Evolutionary conservation across 2,113 vertebrate species (phyloP).

Genomic region (Nannospalax galili): DNA sequence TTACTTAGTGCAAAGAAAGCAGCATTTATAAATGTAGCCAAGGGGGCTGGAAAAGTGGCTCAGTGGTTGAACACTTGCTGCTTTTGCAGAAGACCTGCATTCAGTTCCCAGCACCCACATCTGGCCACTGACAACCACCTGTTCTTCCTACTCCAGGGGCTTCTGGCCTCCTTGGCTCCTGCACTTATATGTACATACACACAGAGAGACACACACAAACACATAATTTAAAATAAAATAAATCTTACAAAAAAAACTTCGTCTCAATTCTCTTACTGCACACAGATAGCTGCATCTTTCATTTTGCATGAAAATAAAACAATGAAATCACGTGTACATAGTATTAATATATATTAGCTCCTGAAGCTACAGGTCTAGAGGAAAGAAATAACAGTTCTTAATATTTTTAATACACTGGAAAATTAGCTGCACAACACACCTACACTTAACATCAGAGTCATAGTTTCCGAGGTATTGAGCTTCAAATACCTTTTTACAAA

Average conservation of each 20-base stretch:
- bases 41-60: background rate
- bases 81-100: background rate
- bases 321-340: background rate
- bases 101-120: background rate
- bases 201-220: background rate
- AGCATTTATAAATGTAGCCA: background rate
- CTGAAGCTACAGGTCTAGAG: background rate
- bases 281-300: background rate
- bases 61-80: background rate
- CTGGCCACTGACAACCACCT: background rate
- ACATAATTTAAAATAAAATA: background rate
- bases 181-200: background rate
- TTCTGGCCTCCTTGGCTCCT: background rate
- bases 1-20: background rate
- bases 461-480: background rate
- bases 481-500: background rate
- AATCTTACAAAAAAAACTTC: background rate
- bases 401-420: background rate
- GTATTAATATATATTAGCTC: background rate
- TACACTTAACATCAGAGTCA: background rate
- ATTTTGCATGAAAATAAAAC: background rate
- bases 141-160: background rate
- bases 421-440: background rate
- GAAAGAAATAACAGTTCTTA: background rate
- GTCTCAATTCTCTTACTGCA: background rate